Conservation (phyloP, 1,140 invertebrate genomes). For the Aphis craccivora region DNA sequence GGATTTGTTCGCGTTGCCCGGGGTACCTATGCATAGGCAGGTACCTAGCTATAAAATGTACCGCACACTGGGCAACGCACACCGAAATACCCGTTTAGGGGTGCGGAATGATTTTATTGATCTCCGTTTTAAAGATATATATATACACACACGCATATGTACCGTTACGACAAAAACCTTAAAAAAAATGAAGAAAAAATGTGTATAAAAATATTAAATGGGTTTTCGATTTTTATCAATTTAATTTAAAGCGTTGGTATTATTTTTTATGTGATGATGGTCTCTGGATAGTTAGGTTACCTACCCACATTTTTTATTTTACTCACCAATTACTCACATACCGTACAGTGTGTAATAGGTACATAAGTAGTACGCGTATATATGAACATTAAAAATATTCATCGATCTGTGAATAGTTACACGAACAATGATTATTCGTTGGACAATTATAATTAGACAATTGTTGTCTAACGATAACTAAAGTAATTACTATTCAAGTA, state of each 20-base stretch:
- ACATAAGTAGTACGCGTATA: too few relatives aligned
- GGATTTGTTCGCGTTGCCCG: background rate
- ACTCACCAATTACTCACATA: background rate
- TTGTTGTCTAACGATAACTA: too few relatives aligned
- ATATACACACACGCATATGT: background rate
- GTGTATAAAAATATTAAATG: background rate
- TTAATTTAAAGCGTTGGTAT: conserved; percentile 25
- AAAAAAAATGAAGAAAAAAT: background rate
- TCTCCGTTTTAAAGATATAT: background rate
- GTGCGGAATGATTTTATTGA: conserved; percentile 41
- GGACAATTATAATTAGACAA: too few relatives aligned
- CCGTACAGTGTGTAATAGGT: too few relatives aligned
- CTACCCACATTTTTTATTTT: background rate
- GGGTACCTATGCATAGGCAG: background rate
- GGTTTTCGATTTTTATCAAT: conserved; percentile 50
- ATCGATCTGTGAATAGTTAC: background rate
- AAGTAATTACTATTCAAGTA: background rate
- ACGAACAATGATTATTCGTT: background rate
- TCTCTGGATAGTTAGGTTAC: background rate
- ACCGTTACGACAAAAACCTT: background rate
- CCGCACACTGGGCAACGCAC: background rate
- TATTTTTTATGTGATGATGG: background rate
- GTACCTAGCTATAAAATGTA: background rate
- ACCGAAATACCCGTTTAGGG: conserved; percentile 40
- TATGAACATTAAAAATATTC: background rate